Evolutionary conservation across 2,888 invertebrate genomes (phyloP), one percentile per base, ranked within the genome.

Genomic region (Stenichneumon culpator): DNA sequence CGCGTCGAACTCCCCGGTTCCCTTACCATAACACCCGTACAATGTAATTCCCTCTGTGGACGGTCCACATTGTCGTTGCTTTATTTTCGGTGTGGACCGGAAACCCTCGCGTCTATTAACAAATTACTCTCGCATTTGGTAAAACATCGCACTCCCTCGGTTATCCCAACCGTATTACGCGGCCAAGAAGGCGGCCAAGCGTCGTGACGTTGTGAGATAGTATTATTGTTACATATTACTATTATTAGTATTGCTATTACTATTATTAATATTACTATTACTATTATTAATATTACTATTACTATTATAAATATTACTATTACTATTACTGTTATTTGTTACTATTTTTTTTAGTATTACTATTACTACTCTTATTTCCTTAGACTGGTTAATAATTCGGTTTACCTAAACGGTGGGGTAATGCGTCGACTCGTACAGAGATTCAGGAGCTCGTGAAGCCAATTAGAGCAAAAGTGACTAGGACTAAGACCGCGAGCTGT

Each of bases 381-480:
- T n/a, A n/a, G 5, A 16, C 11, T 25, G 19, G 72, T 67, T 39
- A 65, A 39, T 54, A 16, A n/a, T 28, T 50, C 16, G 47, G 65
- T 63, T n/a, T 77, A 67, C 60, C 72, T 72, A 72, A 84, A 80
- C 25, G 70, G 47, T 70, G 63, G 57, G 32, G 14, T 67, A 80
- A 77, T 80, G 60, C 77, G 60, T 60, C 39, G 39, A 57, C 39
- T 39, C 67, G 67, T 44, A 54, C 57, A 25, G 52, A 77, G 72
- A 72, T 84, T 75, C 54, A 47, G 16, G 52, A 74, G 54, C 47
- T 63, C 19, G 75, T 44, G 39, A 39, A 36, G 75, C 63, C 70
- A 83, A 83, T 79, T 79, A 79, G 79, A 79, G 70, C 54, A 54
- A 83, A 83, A 57, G 70, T 65, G 70, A 47, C 11, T 9, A 25